Base-by-base conservation (phyloP, 2,113 vertebrate species). In the Pterophyllum scalare region DNA sequence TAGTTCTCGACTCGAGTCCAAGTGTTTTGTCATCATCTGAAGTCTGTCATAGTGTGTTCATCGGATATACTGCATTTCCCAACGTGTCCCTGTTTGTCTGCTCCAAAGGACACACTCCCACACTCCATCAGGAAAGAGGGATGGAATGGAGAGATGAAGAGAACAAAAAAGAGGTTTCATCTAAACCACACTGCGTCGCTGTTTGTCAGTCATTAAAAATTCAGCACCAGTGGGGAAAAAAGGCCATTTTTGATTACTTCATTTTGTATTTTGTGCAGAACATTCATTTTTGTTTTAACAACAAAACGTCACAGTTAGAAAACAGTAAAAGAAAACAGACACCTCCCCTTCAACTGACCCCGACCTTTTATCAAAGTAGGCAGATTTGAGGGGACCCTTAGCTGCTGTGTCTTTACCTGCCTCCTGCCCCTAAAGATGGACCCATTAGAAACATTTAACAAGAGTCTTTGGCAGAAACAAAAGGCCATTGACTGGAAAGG, bases 381-480 rank as follows among this genome's bases (percentile, higher is more conserved):
- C 22, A 49, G 22, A 56, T 62, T 24, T 13, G 14, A 46, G 43
- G 5, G 15, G 3, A 19, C 57, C 35, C 72, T 64, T 20, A 62
- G 77, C 85, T 86, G 82, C 77, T 82, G 60, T 12, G 11, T 9
- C 59, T 2, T 28, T 9, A 56, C 49, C 28, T 20, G 4, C 17
- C 64, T 59, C 49, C 64, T 12, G 22, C 20, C 64, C 57, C 22
- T 12, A 33, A 64, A 87, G 61, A 83, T 62, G 56, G 81, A 58
- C 35, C 75, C 8, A 56, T 72, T 87, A 89, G 61, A 93, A 94
- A 94, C 84, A 52, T 80, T 85, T 79, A 88, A 79, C 52, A 85
- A 90, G 82, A 88, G 92, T 96, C 95, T 96, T 96, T 96, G 95
- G 94, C 94, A 94, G 84, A 92, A 89, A 87, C 13, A 7, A 92